Evolutionary conservation across 2,113 vertebrate genomes (phyloP), one percentile per base, ranked within the genome.

Genomic region (Peromyscus polionotus): DNA sequence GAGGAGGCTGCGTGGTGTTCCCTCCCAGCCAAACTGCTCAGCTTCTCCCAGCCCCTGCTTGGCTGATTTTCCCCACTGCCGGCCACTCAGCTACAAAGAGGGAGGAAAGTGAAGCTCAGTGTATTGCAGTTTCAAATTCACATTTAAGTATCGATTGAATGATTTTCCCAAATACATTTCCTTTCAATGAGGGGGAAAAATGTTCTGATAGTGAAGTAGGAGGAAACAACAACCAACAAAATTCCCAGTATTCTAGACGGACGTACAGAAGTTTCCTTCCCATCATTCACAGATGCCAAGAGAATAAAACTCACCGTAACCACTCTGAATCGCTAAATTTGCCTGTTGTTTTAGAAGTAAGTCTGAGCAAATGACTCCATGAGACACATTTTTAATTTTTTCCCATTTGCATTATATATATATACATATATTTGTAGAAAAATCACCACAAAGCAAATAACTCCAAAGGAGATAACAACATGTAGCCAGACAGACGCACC

Each of bases 401-500:
- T 65, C 20, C 31, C 26, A 67, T 93, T 93, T 95, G 92, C 93
- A n/a, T 93, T 24, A 3, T 67, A 5, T 76, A 42, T 42, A 42
- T 42, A 1, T 73, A 14, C 3, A 86, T 24, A 3, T 67, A 5
- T 76, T 92, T 91, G 42, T 90, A 83, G 75, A 93, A 91, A 93
- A 36, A 10, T 94, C 87, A 93, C 57, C 54, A 24, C n/a, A 83
- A 95, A 88, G 85, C 31, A 96, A 73, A 68, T 76, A 65, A 84
- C 83, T 88, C 33, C 11, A 70, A 94, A 91, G 88, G 59, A 91
- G 93, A 94, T 61, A 83, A 89, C 24, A 42, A 31, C 20, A 73
- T 42, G 26, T 7, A 42, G 22, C 51, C 33, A 93, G 36, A 93
- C 0, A 91, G 28, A 90, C 33, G 90, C 5, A 91, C 70, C 10